Evolutionary conservation across 2,113 vertebrate genomes (phyloP).

Genomic region (Lepus americanus): DNA sequence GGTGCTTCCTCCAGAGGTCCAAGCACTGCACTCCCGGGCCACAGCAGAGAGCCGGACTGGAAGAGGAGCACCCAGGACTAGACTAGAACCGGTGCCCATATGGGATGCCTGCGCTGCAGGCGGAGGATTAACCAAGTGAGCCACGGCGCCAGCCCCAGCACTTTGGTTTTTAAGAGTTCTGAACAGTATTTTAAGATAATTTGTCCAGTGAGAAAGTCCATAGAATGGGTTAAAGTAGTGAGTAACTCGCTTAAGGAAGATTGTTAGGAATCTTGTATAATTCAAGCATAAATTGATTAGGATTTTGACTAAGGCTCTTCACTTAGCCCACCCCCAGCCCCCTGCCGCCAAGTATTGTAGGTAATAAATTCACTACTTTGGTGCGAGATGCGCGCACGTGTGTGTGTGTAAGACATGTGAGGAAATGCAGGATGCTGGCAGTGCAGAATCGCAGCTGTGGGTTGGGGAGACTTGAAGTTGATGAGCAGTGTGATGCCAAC

Average conservation of each 20-base stretch:
- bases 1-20: too few species aligned
- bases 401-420: not conserved
- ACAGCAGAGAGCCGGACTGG: too few species aligned
- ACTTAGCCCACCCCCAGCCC: not conserved
- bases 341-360: not conserved
- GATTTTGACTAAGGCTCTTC: not conserved
- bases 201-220: not conserved
- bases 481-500: not conserved
- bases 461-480: not conserved
- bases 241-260: not conserved
- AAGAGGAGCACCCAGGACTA: too few species aligned
- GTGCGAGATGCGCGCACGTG: too few species aligned
- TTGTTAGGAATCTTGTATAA: not conserved
- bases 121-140: too few species aligned
- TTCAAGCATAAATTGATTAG: not conserved
- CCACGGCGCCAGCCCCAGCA: not conserved
- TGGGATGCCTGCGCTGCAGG: too few species aligned
- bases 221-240: not conserved
- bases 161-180: not conserved
- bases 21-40: too few species aligned
- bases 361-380: not conserved
- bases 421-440: not conserved
- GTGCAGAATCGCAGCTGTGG: not conserved
- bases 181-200: not conserved
- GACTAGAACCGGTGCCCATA: too few species aligned